phyloP scores from a whole-genome alignment of 2,113 vertebrate genomes.

The Puntigrus tetrazona region DNA sequence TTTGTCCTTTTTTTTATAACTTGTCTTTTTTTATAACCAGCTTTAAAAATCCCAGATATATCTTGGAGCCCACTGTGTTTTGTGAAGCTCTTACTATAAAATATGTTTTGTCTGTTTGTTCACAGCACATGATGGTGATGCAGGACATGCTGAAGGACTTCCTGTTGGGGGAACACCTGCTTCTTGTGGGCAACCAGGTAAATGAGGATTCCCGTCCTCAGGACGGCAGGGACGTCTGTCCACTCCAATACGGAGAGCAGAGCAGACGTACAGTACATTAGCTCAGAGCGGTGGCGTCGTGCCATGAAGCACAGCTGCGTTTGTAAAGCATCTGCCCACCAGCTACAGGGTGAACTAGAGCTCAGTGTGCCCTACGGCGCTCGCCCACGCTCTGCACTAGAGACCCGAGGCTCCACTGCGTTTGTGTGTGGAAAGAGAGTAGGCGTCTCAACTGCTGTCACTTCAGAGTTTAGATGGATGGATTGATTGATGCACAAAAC shows the following conservation, averaged over 20 bases:
- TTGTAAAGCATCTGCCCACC: conserved; percentile 28
- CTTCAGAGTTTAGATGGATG: not conserved
- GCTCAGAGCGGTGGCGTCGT: not conserved
- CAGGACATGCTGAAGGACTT: conserved; percentile 99
- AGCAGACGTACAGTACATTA: conserved; percentile 20
- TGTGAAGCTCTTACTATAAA: not conserved
- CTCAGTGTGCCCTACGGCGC: conserved; percentile 1
- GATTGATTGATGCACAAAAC: conserved; percentile 12
- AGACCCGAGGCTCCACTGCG: conserved; percentile 17
- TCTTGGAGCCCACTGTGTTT: not conserved
- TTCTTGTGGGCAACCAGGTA: conserved; percentile 97
- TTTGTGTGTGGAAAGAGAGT: conserved; percentile 16
- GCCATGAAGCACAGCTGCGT: conserved; percentile 10
- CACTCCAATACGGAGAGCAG: not conserved
- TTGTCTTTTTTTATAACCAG: not conserved
- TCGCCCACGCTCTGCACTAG: conserved; percentile 34
- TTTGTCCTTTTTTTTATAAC: not conserved
- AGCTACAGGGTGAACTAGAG: conserved; percentile 24
- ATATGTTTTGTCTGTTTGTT: conserved; percentile 47
- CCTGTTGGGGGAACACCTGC: conserved; percentile 91
- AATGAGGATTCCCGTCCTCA: conserved; percentile 55
- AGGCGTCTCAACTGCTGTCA: conserved; percentile 41
- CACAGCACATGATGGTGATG: conserved; percentile 93
- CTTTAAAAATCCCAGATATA: too few species aligned
- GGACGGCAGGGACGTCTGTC: not conserved